phyloP scores from a whole-genome alignment of 2,888 invertebrate species.

The Ellobium chinense region DNA sequence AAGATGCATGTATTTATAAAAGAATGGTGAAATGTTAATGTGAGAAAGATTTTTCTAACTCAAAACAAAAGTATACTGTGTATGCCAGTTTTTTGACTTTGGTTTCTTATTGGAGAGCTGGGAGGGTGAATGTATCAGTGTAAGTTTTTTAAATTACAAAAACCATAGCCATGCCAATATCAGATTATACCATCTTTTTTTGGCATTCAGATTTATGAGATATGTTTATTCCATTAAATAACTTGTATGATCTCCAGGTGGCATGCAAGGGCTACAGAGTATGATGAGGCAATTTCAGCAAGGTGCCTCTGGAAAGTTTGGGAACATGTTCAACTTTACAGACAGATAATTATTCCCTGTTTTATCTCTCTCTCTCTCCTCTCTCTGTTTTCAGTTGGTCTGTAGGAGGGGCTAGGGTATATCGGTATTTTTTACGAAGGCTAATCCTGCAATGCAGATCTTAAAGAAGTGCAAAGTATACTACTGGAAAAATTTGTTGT shows the following conservation, averaged over 20 bases:
- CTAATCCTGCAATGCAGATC: neutral
- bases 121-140: too few relatives aligned
- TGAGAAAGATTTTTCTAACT: too few relatives aligned
- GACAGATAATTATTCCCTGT: constrained; percentile 40
- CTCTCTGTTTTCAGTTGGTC: neutral
- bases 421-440: neutral
- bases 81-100: too few relatives aligned
- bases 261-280: constrained; percentile 96
- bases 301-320: constrained; percentile 79
- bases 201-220: too few relatives aligned
- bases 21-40: too few relatives aligned
- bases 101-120: too few relatives aligned
- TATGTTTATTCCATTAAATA: neutral
- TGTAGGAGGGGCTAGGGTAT: neutral
- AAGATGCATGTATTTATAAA: too few relatives aligned
- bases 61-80: too few relatives aligned
- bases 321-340: constrained; percentile 66
- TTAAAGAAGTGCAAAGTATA: neutral
- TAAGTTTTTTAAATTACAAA: too few relatives aligned
- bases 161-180: too few relatives aligned
- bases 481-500: too few relatives aligned
- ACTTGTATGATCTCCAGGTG: constrained; percentile 84
- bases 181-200: too few relatives aligned
- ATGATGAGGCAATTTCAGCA: constrained; percentile 96
- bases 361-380: neutral